A percentile compares a stretch with the other conserved stretches of the same genome.
Conservation (phyloP, 1,140 invertebrate genomes). For the Nebria ingens region DNA sequence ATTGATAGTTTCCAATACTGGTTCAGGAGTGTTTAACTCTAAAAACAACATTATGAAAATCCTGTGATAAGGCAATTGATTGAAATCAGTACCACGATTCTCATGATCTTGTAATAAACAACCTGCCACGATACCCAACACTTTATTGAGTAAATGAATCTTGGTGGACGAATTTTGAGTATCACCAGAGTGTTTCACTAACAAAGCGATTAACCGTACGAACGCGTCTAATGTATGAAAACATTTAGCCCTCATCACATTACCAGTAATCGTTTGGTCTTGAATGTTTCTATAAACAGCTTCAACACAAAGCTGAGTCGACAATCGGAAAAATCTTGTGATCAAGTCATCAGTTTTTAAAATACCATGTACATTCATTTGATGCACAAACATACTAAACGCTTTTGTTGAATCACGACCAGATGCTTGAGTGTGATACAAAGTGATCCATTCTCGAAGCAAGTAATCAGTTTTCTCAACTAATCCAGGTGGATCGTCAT, state of each 20-base stretch:
- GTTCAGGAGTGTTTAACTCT: constrained; percentile 89
- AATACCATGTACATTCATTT: constrained; percentile 95
- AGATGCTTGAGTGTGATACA: constrained; percentile 68
- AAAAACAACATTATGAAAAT: constrained; percentile 96
- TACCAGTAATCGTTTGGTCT: constrained; percentile 42
- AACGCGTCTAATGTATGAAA: constrained; percentile 94
- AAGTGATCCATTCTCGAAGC: constrained; percentile 87
- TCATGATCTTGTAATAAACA: constrained; percentile 87
- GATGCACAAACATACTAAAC: constrained; percentile 88
- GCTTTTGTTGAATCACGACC: constrained; percentile 84
- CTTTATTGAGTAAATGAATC: constrained; percentile 94
- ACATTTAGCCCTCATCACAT: constrained; percentile 76
- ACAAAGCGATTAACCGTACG: constrained; percentile 82
- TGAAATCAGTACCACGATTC: constrained; percentile 74
- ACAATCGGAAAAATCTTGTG: constrained; percentile 92
- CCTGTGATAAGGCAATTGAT: constrained; percentile 94
- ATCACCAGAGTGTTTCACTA: constrained; percentile 94
- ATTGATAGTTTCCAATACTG: constrained; percentile 83
- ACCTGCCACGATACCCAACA: constrained; percentile 89
- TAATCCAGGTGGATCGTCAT: constrained; percentile 87
- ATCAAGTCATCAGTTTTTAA: constrained; percentile 96
- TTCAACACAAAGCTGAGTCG: constrained; percentile 94
- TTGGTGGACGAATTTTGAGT: constrained; percentile 83
- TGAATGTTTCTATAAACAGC: constrained; percentile 73
- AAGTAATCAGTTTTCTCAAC: constrained; percentile 93